Base-by-base conservation (phyloP, 2,888 invertebrate genomes). In the Agrypnus murinus region DNA sequence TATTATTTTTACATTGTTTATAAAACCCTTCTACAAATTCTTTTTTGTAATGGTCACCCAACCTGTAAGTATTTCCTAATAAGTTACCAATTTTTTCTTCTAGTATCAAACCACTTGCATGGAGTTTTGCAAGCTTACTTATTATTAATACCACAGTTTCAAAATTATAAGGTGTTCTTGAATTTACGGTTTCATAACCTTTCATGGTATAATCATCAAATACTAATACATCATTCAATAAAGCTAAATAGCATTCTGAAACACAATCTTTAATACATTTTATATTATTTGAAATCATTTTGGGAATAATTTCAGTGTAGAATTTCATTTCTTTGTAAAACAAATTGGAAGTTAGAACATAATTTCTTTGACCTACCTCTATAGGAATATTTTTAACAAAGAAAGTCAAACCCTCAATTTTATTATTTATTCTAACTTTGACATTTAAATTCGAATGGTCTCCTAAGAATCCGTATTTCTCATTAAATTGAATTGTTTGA, bases 331-430 rank as follows among this genome's bases (percentile, higher is more conserved):
- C 89, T 46, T 89, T 87, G 19, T 83, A 80, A 71, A 88, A 88
- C 0, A 87, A 70, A 87, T 88, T 8, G 85, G 15, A 15, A 5
- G 36, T 4, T 55, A 38, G 9, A 25, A 25, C 25, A 2, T 10
- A 31, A 36, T 34, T 86, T 75, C 87, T 87, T 77, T 87, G 87
- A 7, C 83, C 79, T 55, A 89, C 85, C 10, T 86, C 86, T 66
- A 83, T 84, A 0, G 92, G 91, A 60, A 90, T 83, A 6, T 87
- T 86, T 81, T 92, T 92, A 0, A 90, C 83, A 77, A 92, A 92
- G 70, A 90, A 88, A 17, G 79, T 81, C 0, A 85, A 66, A 14
- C 65, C 74, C 5, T 66, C 60, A 25, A 10, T 9, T 9, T 34
- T 14, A 9, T 17, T 15, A 8, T 14, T 10, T 9, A 8, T 1